Conservation (phyloP, 2,888 invertebrate genomes). For the Arenicola marina region DNA sequence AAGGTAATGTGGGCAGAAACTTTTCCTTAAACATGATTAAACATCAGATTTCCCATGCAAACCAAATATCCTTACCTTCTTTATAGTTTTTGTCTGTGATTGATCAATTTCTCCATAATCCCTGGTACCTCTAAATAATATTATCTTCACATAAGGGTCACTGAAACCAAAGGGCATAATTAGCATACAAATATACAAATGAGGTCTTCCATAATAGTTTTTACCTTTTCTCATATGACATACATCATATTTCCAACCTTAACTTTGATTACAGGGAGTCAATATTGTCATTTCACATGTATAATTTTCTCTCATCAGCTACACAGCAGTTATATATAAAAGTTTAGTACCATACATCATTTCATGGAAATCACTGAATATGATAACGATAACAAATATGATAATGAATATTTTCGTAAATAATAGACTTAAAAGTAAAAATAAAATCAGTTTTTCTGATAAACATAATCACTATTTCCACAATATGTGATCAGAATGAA, state of each 20-base stretch:
- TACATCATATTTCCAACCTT: no score
- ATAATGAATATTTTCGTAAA: background rate
- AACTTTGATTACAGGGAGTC: no score
- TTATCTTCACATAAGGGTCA: slow-evolving; percentile 95
- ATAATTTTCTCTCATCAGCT: no score
- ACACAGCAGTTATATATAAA: no score
- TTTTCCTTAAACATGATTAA: background rate
- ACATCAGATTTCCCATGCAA: background rate
- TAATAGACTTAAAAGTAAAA: background rate
- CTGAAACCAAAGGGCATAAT: slow-evolving; percentile 64
- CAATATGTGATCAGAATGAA: background rate
- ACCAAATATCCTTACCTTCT: slow-evolving; percentile 71
- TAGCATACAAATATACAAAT: background rate
- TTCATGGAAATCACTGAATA: no score
- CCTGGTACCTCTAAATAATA: slow-evolving; percentile 70
- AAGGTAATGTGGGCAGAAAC: background rate
- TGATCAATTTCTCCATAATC: slow-evolving; percentile 80
- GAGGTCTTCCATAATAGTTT: background rate
- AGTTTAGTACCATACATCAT: no score
- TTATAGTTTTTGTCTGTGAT: slow-evolving; percentile 93
- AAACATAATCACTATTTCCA: background rate
- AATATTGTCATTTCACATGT: no score
- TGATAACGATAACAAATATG: no score
- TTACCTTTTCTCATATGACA: no score
- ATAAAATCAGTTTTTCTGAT: background rate